phyloP scores from a whole-genome alignment of 2,113 vertebrate genomes.

The Poeciliopsis prolifica region DNA sequence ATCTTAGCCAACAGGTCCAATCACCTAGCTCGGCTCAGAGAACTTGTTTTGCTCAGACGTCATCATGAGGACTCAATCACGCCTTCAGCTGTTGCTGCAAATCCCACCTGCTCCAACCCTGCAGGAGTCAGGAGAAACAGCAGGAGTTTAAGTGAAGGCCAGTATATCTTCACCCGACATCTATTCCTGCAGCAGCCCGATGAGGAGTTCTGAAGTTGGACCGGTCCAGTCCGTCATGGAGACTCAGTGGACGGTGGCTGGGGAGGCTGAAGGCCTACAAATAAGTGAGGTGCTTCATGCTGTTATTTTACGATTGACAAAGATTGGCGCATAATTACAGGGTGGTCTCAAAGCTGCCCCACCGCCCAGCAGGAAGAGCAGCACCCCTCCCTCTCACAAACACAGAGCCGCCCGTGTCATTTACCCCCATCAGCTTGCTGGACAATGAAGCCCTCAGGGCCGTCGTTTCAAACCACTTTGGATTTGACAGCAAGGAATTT shows the following conservation, averaged over 20 bases:
- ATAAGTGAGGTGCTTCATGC: slow-evolving; percentile 45
- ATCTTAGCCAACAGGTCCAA: slow-evolving; percentile 32
- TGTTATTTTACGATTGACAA: slow-evolving; percentile 56
- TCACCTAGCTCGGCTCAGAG: slow-evolving; percentile 26
- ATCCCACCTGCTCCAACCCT: slow-evolving; percentile 46
- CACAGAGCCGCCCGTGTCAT: slow-evolving; percentile 44
- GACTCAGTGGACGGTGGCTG: not conserved
- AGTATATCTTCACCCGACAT: not conserved
- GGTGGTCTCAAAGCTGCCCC: slow-evolving; percentile 43
- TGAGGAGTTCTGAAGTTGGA: not conserved
- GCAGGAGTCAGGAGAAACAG: slow-evolving; percentile 42
- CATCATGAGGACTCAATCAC: slow-evolving; percentile 34
- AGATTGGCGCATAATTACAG: slow-evolving; percentile 64
- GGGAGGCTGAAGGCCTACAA: slow-evolving; percentile 21
- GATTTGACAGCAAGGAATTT: slow-evolving; percentile 12
- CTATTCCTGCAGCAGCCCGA: not conserved
- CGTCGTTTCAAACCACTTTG: slow-evolving; percentile 1
- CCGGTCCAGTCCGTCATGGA: not conserved
- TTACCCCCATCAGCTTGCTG: slow-evolving; percentile 42
- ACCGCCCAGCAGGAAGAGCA: slow-evolving; percentile 55
- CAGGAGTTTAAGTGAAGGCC: slow-evolving; percentile 9
- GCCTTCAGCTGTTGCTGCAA: slow-evolving; percentile 46
- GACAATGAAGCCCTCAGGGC: slow-evolving; percentile 33
- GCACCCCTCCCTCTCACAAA: slow-evolving; percentile 40
- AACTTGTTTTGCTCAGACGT: slow-evolving; percentile 53